A percentile compares a stretch with the other conserved stretches of the same genome.
Conservation (phyloP, 2,888 invertebrate genomes). For the Theretra japonica region DNA sequence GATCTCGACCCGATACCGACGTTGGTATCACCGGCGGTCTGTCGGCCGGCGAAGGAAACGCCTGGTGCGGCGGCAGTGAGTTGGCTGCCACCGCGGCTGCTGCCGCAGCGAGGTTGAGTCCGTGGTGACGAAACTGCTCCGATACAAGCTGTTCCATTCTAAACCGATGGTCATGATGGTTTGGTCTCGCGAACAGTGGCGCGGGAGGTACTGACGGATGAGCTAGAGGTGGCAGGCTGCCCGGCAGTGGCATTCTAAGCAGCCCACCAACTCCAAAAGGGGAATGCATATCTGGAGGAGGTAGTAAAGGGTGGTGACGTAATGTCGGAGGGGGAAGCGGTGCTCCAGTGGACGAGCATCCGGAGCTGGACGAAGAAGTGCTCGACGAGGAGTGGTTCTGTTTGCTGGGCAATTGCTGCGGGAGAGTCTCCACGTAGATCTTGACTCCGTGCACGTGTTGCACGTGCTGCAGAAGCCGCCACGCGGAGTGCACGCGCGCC, state of each 20-base stretch:
- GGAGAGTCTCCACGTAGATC: slow-evolving; percentile 91
- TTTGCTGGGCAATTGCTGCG: slow-evolving; percentile 72
- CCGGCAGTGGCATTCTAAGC: slow-evolving; percentile 90
- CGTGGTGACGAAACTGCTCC: slow-evolving; percentile 92
- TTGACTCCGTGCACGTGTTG: slow-evolving; percentile 97
- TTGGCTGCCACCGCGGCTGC: slow-evolving; percentile 88
- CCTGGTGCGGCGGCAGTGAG: slow-evolving; percentile 86
- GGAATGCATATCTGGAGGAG: slow-evolving; percentile 90
- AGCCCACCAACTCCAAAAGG: slow-evolving; percentile 90
- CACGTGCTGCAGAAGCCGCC: slow-evolving; percentile 97
- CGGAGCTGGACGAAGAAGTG: slow-evolving; percentile 84
- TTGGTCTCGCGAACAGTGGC: slow-evolving; percentile 90
- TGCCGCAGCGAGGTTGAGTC: slow-evolving; percentile 90
- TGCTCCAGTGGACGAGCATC: slow-evolving; percentile 80
- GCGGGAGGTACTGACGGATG: slow-evolving; percentile 89
- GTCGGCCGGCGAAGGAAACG: slow-evolving; percentile 86
- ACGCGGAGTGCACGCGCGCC: slow-evolving; percentile 95
- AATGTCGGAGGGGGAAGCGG: slow-evolving; percentile 86
- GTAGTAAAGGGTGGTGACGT: slow-evolving; percentile 87
- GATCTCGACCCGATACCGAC: slow-evolving; percentile 79
- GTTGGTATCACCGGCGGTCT: slow-evolving; percentile 83
- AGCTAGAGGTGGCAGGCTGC: slow-evolving; percentile 85
- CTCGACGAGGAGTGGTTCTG: slow-evolving; percentile 85
- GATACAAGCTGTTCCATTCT: slow-evolving; percentile 93
- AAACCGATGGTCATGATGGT: slow-evolving; percentile 91